Evolutionary conservation across 2,113 vertebrate species (phyloP).

Genomic region (Choloepus hoffmanni): DNA sequence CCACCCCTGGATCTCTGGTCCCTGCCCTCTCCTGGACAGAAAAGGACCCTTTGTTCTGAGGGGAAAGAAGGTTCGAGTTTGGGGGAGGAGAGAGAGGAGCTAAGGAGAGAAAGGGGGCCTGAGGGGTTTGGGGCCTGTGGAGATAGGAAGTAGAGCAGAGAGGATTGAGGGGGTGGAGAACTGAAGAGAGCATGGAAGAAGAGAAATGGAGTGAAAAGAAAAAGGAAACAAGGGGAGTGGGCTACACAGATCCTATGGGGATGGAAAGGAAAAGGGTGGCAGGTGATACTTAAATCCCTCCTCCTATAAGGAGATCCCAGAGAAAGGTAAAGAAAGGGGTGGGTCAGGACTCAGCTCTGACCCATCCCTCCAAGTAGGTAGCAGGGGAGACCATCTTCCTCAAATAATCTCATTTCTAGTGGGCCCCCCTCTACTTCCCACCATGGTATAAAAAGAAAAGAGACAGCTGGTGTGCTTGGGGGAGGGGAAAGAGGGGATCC

Average conservation of each 20-base stretch:
- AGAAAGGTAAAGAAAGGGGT: not conserved
- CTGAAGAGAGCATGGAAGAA: conserved; percentile 58
- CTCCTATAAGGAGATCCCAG: not conserved
- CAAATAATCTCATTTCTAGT: conserved; percentile 69
- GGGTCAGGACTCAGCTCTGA: not conserved
- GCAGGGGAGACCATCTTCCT: conserved; percentile 31
- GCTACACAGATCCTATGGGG: not conserved
- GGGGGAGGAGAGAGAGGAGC: not conserved
- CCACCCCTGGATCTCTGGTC: not conserved
- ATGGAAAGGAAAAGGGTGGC: not conserved
- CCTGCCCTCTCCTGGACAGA: not conserved
- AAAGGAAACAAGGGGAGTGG: not conserved
- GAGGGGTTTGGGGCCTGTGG: conserved; percentile 9
- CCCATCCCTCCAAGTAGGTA: conserved; percentile 25
- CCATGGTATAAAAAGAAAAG: conserved; percentile 79
- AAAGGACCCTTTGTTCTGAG: conserved; percentile 75
- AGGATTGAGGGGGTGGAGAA: conserved; percentile 51
- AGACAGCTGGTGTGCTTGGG: conserved; percentile 77
- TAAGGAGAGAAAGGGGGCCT: not conserved
- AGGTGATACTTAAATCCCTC: conserved; percentile 35
- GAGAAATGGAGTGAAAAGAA: conserved; percentile 55
- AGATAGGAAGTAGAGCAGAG: conserved; percentile 69
- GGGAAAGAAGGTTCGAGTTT: not conserved
- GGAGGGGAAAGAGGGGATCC: conserved; percentile 66
- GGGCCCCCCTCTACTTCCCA: conserved; percentile 62